Base-by-base conservation (phyloP, 2,797 vertebrate species). In the Lemur catta region DNA sequence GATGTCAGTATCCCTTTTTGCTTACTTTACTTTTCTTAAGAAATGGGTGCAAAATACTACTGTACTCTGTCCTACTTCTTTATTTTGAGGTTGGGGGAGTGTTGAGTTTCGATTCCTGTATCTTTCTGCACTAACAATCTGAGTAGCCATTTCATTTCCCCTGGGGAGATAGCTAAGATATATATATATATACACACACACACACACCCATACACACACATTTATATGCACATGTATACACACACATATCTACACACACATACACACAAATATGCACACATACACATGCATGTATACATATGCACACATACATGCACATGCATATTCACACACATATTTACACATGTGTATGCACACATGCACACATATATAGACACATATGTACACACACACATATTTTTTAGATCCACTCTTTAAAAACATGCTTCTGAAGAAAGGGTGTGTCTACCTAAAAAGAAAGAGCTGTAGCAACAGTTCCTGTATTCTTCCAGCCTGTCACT, bases 81-180 rank as follows among this genome's bases (percentile, higher is more conserved):
- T 95, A 46, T 97, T 98, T 95, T 96, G 71, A 95, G 91, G 78
- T 89, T 93, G 72, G 61, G 6, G 28, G 84, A 93, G 67, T 18
- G 57, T 63, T 93, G 26, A 28, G 88, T 97, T 97, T 97, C 95
- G 81, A 28, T 96, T 97, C 94, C 97, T 96, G 30, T 89, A 82
- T 75, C 74, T 88, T 38, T 38, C 28, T 95, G 46, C 52, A 55
- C 35, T 72, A n/a, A 78, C 17, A 72, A 28, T 57, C 78, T 80
- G 41, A 94, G 82, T 52, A 78, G 22, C 85, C n/a, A 57, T 79
- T 94, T 89, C 67, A 55, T 96, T 84, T 96, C 82, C 95, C 69
- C 84, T 78, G 75, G 85, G 72, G 72, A 92, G 46, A 63, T 7
- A 57, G 41, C 81, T 84, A 57, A 75, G 24, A 13, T 11, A 65